phyloP scores from a whole-genome alignment of 2,113 vertebrate species.

The Nycticorax nycticorax region DNA sequence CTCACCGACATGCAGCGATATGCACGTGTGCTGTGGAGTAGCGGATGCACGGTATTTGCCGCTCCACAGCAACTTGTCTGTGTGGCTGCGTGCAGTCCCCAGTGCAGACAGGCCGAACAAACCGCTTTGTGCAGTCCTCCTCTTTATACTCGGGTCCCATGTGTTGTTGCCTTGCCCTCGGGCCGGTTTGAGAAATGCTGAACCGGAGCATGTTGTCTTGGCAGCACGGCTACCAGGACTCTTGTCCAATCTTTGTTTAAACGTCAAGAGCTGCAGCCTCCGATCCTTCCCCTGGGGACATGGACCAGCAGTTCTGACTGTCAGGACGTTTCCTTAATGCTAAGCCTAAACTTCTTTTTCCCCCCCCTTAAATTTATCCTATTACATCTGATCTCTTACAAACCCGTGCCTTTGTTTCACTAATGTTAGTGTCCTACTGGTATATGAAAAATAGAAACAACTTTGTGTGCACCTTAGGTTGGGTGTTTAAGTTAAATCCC shows the following conservation, averaged over 20 bases:
- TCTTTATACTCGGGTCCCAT: neutral
- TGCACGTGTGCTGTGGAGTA: accelerated
- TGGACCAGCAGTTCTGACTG: neutral
- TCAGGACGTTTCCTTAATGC: neutral
- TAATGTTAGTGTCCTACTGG: neutral
- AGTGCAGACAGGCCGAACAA: neutral
- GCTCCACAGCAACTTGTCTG: neutral
- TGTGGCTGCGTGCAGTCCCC: neutral
- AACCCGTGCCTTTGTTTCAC: neutral
- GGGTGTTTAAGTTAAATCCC: neutral
- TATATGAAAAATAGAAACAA: neutral
- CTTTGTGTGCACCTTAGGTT: neutral
- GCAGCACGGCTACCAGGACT: neutral
- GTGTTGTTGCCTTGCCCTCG: neutral
- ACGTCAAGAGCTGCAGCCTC: neutral
- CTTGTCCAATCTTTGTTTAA: slow-evolving; percentile 50
- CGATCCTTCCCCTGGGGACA: neutral
- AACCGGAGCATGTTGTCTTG: neutral
- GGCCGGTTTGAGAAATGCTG: neutral
- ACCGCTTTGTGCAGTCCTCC: neutral
- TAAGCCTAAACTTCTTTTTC: neutral
- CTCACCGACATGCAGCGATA: accelerated
- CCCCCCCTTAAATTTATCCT: neutral
- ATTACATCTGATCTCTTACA: neutral
- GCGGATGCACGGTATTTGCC: neutral